phyloP scores from a whole-genome alignment of 2,888 invertebrate genomes.

The Chromoteleia sp. region DNA sequence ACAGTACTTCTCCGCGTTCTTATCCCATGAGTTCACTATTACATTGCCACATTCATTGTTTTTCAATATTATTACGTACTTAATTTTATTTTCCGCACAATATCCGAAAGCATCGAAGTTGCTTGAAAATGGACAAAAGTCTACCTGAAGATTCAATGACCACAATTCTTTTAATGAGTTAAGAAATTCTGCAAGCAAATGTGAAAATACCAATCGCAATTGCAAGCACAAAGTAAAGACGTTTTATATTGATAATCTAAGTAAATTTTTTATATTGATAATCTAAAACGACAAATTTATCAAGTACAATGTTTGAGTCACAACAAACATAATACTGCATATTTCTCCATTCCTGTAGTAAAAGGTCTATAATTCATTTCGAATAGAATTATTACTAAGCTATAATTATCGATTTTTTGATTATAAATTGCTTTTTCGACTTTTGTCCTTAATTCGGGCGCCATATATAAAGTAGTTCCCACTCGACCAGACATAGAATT shows the following conservation, averaged over 20 bases:
- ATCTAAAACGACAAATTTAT: too few relatives aligned
- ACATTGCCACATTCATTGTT: conserved; percentile 86
- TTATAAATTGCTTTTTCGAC: conserved; percentile 91
- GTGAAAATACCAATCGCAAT: too few relatives aligned
- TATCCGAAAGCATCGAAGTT: conserved; percentile 87
- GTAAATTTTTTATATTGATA: too few relatives aligned
- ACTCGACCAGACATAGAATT: conserved; percentile 92
- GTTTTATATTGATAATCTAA: too few relatives aligned
- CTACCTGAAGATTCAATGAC: conserved; percentile 89
- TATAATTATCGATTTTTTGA: conserved; percentile 92
- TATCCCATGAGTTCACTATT: conserved; percentile 87
- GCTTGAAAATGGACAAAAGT: conserved; percentile 87
- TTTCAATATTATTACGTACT: conserved; percentile 88
- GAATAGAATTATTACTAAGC: conserved; percentile 95
- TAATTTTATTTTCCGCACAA: conserved; percentile 80
- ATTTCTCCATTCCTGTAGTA: conserved; percentile 95
- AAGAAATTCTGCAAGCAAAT: conserved; percentile 86
- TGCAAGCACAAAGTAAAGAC: too few relatives aligned
- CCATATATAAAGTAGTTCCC: conserved; percentile 97
- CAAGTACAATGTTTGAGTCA: too few relatives aligned
- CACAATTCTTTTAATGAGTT: conserved; percentile 88
- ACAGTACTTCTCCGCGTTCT: conserved; percentile 88
- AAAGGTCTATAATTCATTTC: conserved; percentile 97
- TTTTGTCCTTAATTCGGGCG: conserved; percentile 93
- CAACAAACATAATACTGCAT: conserved; percentile 91